Conservation (phyloP, 1,140 invertebrate genomes). For the Eupristina koningsbergeri region DNA sequence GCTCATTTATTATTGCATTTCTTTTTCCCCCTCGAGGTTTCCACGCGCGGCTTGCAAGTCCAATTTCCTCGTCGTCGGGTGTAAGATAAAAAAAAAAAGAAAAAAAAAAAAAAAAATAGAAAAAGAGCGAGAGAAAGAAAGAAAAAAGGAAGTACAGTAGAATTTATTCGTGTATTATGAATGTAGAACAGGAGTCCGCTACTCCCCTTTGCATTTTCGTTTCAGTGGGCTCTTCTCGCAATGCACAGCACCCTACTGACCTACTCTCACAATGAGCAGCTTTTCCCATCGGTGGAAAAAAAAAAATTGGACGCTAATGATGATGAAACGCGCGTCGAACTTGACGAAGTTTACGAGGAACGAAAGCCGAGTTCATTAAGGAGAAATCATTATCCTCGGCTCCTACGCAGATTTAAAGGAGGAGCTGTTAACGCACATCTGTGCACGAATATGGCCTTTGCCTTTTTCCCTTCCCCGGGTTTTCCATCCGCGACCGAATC, state of each 20-base stretch:
- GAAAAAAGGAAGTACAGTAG: no score
- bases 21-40: not conserved
- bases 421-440: slow-evolving; percentile 10
- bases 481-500: slow-evolving; percentile 3
- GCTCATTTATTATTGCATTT: not conserved
- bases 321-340: not conserved
- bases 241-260: slow-evolving; percentile 20
- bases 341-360: not conserved
- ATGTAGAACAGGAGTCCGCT: not conserved
- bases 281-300: slow-evolving; percentile 18
- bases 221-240: not conserved
- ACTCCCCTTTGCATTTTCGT: slow-evolving; percentile 30
- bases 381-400: not conserved
- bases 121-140: no score
- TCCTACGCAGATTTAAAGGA: slow-evolving; percentile 29
- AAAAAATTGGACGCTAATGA: slow-evolving; percentile 37
- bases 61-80: slow-evolving; percentile 3
- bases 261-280: slow-evolving; percentile 50
- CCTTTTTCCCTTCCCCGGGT: not conserved
- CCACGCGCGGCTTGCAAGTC: not conserved
- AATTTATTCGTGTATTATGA: slow-evolving; percentile 19
- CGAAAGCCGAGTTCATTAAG: not conserved
- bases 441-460: slow-evolving; percentile 16
- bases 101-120: no score
- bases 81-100: not conserved